Evolutionary conservation across 2,113 vertebrate species (phyloP).

Genomic region (Tachuris rubrigastra): DNA sequence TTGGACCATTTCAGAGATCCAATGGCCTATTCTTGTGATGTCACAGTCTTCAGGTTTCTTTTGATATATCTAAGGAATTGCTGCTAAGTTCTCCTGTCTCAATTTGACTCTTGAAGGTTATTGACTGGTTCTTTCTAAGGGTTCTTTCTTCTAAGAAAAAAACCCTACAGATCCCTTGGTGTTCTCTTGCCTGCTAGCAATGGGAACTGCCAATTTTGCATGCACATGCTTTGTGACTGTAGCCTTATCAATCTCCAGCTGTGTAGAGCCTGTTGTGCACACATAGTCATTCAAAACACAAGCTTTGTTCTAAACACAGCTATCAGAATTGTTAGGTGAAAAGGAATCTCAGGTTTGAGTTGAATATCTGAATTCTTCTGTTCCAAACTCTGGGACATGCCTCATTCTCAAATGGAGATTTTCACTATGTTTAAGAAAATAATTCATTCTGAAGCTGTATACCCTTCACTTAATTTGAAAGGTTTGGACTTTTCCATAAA

Average conservation of each 20-base stretch:
- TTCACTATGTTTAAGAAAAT: neutral
- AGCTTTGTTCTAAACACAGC: neutral
- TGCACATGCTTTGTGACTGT: neutral
- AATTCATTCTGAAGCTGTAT: neutral
- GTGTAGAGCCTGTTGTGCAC: neutral
- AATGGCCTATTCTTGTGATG: neutral
- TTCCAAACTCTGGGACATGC: neutral
- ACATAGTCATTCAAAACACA: neutral
- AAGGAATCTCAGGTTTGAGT: neutral
- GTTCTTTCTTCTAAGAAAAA: neutral
- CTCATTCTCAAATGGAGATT: neutral
- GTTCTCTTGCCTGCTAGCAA: neutral
- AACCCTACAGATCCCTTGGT: neutral
- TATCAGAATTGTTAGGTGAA: neutral
- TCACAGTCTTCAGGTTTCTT: neutral
- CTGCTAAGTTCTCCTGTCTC: neutral
- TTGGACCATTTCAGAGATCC: neutral
- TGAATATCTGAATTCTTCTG: neutral
- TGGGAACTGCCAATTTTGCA: neutral
- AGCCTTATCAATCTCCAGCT: neutral
- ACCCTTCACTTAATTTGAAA: neutral
- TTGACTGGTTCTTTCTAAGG: neutral
- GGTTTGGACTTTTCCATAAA: neutral
- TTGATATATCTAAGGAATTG: neutral
- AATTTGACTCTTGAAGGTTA: neutral